Percentiles rank a stretch among this genome's conserved stretches.
phyloP scores from a whole-genome alignment of 2,797 vertebrate species.

The Protonibea diacanthus region DNA sequence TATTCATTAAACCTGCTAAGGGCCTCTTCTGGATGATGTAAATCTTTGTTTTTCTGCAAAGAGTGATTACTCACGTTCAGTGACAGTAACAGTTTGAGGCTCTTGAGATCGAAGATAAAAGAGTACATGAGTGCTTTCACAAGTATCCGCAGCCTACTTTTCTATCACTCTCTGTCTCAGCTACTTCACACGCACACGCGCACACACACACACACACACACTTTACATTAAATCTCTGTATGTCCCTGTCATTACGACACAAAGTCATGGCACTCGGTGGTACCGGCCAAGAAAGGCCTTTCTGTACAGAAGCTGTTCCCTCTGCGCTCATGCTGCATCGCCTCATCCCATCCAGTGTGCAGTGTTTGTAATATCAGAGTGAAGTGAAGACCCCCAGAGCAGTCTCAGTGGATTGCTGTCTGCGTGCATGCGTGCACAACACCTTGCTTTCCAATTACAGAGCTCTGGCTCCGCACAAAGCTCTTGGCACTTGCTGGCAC shows the following conservation, averaged over 20 bases:
- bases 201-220: slow-evolving; percentile 22
- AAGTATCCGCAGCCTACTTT: slow-evolving; percentile 27
- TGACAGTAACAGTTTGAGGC: slow-evolving; percentile 29
- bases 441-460: slow-evolving; percentile 58
- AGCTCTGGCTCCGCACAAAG: slow-evolving; percentile 46
- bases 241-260: slow-evolving; percentile 52
- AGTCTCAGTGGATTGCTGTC: slow-evolving; percentile 31
- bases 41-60: slow-evolving; percentile 48
- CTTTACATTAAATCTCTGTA: slow-evolving; percentile 46
- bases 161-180: slow-evolving; percentile 26
- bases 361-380: slow-evolving; percentile 50
- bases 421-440: slow-evolving; percentile 52
- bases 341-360: slow-evolving; percentile 4
- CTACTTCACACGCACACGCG: slow-evolving; percentile 3
- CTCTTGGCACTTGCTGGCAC: slow-evolving; percentile 49
- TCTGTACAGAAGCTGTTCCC: slow-evolving; percentile 38
- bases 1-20: slow-evolving; percentile 56
- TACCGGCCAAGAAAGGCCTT: slow-evolving; percentile 50
- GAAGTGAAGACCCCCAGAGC: slow-evolving; percentile 35
- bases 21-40: slow-evolving; percentile 31
- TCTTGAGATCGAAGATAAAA: slow-evolving; percentile 61
- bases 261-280: slow-evolving; percentile 58
- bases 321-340: slow-evolving; percentile 18
- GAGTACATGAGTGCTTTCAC: slow-evolving; percentile 43
- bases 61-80: slow-evolving; percentile 39